Base-by-base conservation (phyloP, 2,797 vertebrate genomes). In the Gymnoscopelus braueri region DNA sequence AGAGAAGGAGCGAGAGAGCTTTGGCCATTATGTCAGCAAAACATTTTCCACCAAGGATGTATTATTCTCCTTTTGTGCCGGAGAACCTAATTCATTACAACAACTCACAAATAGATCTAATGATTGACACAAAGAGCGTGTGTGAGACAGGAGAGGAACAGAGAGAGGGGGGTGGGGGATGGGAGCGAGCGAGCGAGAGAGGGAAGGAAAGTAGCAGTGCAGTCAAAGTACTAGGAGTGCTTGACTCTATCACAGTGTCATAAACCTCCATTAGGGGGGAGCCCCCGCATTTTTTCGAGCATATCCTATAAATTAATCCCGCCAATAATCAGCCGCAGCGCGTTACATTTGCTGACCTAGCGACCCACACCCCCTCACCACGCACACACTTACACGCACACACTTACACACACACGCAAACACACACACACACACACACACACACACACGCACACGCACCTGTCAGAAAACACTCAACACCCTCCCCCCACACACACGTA, bases 281-380 rank as follows among this genome's bases (percentile, higher is more conserved):
- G 85, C 82, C 69, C 39, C 39, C 67, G 75, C 71, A 84, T 91
- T 91, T 77, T 76, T 69, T 84, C 82, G 84, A 44, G 39, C 39
- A 44, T 44, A 44, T 75, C 84, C 76, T 91, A 86, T 93, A 93
- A 94, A 94, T 94, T 92, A 91, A 90, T 91, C 90, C 7, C 81
- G 81, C 79, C 92, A 92, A 94, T 87, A 19, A 91, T 87, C 91
- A 87, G 81, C 61, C 79, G 90, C 52, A 88, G 86, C 88, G 83
- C 77, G 48, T 71, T 69, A 44, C 2, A 8, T 63, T 59, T 49
- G 52, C 81, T 63, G 76, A 79, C 75, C 39, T 60, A 60, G 48
- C 35, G 9, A 44, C 60, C 39, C 50, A 35, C 32, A 13, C 13
- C n/a, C 54, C 0, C 5, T 4, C 15, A 51, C 59, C 12, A 11